A percentile compares a stretch with the other conserved stretches of the same genome.
phyloP scores from a whole-genome alignment of 37 sponge, comb jelly and placozoan genomes.

The Eunapius fragilis region DNA sequence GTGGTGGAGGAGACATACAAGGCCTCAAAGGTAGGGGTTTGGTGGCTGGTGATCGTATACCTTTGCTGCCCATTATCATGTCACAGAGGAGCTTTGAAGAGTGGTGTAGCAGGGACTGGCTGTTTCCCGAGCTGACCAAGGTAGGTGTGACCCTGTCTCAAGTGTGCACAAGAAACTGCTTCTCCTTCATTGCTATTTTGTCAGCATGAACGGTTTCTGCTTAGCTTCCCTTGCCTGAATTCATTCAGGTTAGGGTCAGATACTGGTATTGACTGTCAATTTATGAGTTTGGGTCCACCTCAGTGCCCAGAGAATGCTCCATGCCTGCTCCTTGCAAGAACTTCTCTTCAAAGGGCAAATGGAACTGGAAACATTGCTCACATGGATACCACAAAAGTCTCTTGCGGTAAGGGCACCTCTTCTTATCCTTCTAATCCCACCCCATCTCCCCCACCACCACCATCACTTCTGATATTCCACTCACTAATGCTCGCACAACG shows the following conservation, averaged over 20 bases:
- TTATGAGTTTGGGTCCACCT: neutral
- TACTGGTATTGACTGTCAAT: neutral
- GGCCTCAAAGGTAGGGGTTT: slow-evolving; percentile 13
- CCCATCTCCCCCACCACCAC: too few species aligned
- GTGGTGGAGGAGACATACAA: slow-evolving; percentile 39
- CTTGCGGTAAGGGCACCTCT: neutral
- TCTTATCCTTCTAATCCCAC: too few species aligned
- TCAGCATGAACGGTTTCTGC: slow-evolving; percentile 64
- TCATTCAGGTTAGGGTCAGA: slow-evolving; percentile 56
- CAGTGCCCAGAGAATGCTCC: slow-evolving; percentile 60
- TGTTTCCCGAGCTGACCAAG: slow-evolving; percentile 37
- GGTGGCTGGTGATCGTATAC: neutral
- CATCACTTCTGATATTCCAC: too few species aligned
- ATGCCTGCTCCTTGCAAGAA: slow-evolving; percentile 11
- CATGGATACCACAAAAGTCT: slow-evolving; percentile 36
- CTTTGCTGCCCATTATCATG: neutral
- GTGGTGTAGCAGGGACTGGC: slow-evolving; percentile 52
- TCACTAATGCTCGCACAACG: too few species aligned
- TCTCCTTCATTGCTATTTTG: slow-evolving; percentile 3
- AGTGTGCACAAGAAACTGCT: too few species aligned
- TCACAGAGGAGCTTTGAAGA: neutral
- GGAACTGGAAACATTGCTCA: slow-evolving; percentile 3
- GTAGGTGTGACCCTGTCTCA: slow-evolving; percentile 3
- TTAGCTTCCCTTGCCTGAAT: slow-evolving; percentile 65
- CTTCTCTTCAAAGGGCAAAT: slow-evolving; percentile 9